Base-by-base conservation (phyloP, 2,113 vertebrate species). In the Scalopus aquaticus region DNA sequence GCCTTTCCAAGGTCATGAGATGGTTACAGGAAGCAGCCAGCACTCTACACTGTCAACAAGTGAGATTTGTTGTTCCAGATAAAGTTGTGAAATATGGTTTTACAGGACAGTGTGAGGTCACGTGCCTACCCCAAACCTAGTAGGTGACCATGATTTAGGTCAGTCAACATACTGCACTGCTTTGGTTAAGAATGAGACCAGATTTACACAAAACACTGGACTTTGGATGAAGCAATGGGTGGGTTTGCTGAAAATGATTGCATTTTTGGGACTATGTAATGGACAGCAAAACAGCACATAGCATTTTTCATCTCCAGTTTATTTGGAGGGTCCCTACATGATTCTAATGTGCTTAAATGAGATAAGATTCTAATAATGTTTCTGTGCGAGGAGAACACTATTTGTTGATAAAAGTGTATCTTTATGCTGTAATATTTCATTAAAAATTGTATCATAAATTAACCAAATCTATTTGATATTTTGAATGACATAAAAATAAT, bases 291-390 rank as follows among this genome's bases (percentile, higher is more conserved):
- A 56, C 37, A 10, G 2, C 46, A 12, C 65, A 30, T 79, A 22
- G 35, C 32, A 32, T 67, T 82, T 85, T 95, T 89, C 24, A 89
- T n/a, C 11, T 13, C 15, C 20, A 30, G 49, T 22, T 26, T 67
- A 65, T 77, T 58, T 76, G 37, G 16, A 85, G 88, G 42, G 67
- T 58, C 67, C 32, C 54, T 84, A 72, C 65, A 54, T 67, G 60
- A 95, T 74, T 79, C 67, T 92, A 80, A 54, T 62, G 46, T 85
- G 60, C 77, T 84, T 77, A 60, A 81, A 70, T 62, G n/a, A 46
- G 32, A 49, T 77, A n/a, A 19, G 49, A 88, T 54, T 89, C 39
- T 81, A 69, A 73, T 64, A 76, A 72, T 46, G 32, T 65, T 78
- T 81, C 70, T 67, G 13, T 72, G 78, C 69, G 44, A 88, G 3